These are phyloP conservation scores for Furcifer pardalis DNA, from an alignment of 2,797 vertebrate genomes.

Conservation along the genomic window DNA sequence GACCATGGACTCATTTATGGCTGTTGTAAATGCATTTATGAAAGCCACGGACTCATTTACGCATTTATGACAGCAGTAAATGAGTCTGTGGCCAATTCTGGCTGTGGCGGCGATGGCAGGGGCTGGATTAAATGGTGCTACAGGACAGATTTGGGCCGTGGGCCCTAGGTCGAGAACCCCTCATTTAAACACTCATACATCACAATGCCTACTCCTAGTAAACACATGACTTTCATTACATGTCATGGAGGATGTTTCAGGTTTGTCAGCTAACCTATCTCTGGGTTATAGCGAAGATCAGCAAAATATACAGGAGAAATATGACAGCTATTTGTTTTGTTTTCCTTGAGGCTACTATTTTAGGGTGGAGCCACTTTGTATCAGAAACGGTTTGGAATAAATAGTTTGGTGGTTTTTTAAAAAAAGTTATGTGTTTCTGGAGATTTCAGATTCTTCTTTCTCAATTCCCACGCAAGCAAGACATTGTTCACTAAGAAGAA, in stretches of 20 bases:
- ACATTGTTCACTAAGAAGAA: not conserved
- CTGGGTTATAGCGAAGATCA: not conserved
- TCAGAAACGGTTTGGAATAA: not conserved
- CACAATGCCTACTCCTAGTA: not conserved
- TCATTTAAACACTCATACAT: no score
- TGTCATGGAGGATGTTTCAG: not conserved
- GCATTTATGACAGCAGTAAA: no score
- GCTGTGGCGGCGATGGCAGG: no score
- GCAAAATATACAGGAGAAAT: constrained; percentile 4
- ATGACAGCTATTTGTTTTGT: not conserved
- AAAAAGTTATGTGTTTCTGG: constrained; percentile 25
- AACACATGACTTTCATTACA: not conserved
- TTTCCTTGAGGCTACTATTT: not conserved
- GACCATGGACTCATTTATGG: no score
- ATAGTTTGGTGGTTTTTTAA: not conserved
- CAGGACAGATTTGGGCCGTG: no score
- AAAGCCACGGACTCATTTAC: no score
- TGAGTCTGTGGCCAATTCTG: no score
- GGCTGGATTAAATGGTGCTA: no score
- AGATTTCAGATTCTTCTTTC: constrained; percentile 19
- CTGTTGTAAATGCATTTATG: no score
- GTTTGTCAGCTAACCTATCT: constrained; percentile 5
- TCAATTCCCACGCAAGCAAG: constrained; percentile 7
- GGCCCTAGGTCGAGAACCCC: no score
- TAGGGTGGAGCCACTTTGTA: constrained; percentile 20